A percentile compares a stretch with the other conserved stretches of the same genome.
These are phyloP conservation scores for Amaurobius ferox DNA, from an alignment of 2,888 invertebrate genomes.

Conservation along the genomic window DNA sequence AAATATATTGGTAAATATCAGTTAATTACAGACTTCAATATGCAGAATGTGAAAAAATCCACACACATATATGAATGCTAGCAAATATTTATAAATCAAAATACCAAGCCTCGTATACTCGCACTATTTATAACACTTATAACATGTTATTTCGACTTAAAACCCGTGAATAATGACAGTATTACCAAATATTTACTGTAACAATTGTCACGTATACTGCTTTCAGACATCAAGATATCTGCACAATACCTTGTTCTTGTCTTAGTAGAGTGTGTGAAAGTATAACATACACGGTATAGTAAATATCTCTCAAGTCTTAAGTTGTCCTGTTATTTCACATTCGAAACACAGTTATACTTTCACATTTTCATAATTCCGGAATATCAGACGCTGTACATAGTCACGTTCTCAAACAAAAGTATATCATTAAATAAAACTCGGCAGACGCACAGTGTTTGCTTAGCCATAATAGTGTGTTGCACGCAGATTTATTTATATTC, in stretches of 20 bases:
- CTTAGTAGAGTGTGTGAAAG: neutral
- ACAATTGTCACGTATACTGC: no score
- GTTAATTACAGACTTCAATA: no score
- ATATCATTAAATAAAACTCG: conserved; percentile 17
- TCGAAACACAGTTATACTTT: neutral
- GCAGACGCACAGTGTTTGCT: neutral
- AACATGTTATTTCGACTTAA: no score
- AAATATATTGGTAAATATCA: no score
- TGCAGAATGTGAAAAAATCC: no score
- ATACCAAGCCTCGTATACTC: no score
- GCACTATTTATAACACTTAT: no score
- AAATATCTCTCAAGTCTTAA: neutral
- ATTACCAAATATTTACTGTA: no score
- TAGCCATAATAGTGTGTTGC: neutral
- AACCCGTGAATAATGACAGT: no score
- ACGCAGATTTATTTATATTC: neutral
- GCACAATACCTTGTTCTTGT: neutral
- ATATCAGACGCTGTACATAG: neutral
- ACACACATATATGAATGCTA: no score
- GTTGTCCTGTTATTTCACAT: neutral
- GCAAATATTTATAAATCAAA: no score
- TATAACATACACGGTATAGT: neutral
- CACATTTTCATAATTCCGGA: conserved; percentile 5
- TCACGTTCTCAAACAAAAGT: conserved; percentile 17
- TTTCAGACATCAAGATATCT: neutral